Evolutionary conservation across 2,113 vertebrate species (phyloP), one percentile per base, ranked within the genome.

Genomic region (Plestiodon gilberti): DNA sequence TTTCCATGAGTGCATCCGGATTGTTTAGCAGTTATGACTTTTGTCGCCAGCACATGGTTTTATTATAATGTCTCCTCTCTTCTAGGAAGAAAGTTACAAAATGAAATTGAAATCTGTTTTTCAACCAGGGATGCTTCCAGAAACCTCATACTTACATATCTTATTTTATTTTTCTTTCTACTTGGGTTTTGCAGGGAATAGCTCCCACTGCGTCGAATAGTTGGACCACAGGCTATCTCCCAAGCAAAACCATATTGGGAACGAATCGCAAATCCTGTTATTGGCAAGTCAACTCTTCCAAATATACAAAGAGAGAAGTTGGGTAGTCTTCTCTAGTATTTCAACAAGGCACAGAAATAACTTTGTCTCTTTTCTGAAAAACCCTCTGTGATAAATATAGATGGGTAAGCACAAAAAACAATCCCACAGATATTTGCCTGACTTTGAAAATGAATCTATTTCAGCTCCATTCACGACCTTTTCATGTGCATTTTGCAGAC

Each of bases 131-230:
- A 78, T 80, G 87, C 25, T 89, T 93, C 89, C 93, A 93, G 65
- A 84, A 90, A 90, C 79, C 88, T 86, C 2, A 1, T 67, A 86
- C 82, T 93, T 91, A 89, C 93, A 81, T 90, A 90, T 91, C 83
- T 86, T 52, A 70, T 0, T 0, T 87, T 94, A 93, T 91, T 94
- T 89, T 25, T 7, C 94, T 94, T 94, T 89, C 92, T 91, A 88
- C 90, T 93, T 93, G 89, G 91, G 90, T 93, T 92, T 95, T 93
- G 89, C 88, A 93, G 88, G 89, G 92, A 89, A 73, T 22, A 90
- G 61, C 74, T 92, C 43, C 11, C 57, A 92, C 85, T 89, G 87
- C 92, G 83, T 82, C 93, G 91, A 94, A 92, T 86, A 89, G 77
- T 89, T 92, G 77, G 38, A 90, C 64, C 48, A 73, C 85, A 84